Conservation (phyloP, 2,113 vertebrate genomes). For the Nesoenas mayeri region DNA sequence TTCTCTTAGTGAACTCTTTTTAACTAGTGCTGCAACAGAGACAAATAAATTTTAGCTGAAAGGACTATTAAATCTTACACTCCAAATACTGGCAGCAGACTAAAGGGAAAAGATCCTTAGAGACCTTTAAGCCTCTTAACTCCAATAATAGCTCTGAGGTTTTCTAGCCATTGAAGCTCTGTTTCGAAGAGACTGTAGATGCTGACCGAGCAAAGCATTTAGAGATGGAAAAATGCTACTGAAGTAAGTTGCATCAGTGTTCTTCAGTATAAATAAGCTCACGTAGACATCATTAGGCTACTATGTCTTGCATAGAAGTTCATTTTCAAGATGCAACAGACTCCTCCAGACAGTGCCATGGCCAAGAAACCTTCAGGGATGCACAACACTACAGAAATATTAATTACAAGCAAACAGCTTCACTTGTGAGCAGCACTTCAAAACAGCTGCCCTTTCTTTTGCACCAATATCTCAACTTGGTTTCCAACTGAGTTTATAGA, state of each 20-base stretch:
- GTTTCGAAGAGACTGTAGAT: background rate
- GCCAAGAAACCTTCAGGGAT: background rate
- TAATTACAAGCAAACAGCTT: background rate
- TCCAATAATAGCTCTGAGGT: conserved; percentile 21
- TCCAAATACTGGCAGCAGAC: background rate
- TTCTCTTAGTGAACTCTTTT: background rate
- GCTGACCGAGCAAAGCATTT: background rate
- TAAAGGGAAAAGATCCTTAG: background rate
- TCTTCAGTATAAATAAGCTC: background rate
- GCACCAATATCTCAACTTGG: background rate
- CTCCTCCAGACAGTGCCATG: background rate
- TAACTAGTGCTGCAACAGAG: background rate
- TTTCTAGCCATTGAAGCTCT: background rate
- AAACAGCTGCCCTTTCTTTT: background rate
- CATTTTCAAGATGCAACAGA: background rate
- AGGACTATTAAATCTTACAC: background rate
- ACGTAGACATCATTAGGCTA: background rate
- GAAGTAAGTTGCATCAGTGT: background rate
- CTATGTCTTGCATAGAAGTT: background rate
- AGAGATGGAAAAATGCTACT: background rate
- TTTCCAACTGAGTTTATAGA: background rate
- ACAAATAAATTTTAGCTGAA: background rate
- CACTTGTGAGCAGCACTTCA: background rate
- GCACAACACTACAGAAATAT: background rate
- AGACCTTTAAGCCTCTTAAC: conserved; percentile 51